Conservation (phyloP, 2,797 vertebrate species). For the Cossypha heuglini region DNA sequence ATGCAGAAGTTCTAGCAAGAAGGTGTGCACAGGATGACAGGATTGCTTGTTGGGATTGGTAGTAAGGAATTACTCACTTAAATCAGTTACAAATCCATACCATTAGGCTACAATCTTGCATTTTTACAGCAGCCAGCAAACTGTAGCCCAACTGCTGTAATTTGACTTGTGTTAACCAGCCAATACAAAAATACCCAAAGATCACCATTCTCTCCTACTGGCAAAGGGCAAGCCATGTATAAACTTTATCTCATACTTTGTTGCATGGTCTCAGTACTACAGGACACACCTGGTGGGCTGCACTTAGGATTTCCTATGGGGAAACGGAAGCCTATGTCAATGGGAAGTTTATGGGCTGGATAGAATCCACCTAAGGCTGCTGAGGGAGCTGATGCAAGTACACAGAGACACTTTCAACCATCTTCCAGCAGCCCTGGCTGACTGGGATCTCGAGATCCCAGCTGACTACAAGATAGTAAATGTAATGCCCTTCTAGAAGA, state of each 20-base stretch:
- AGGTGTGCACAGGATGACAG: background rate
- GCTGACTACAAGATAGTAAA: background rate
- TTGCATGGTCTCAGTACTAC: accelerated
- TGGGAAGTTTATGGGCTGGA: background rate
- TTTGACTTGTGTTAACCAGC: background rate
- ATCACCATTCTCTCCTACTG: background rate
- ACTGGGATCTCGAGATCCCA: background rate
- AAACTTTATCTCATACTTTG: background rate
- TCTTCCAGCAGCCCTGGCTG: background rate
- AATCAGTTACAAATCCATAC: background rate
- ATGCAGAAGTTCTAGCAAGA: background rate
- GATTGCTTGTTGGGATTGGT: background rate
- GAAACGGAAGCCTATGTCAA: background rate
- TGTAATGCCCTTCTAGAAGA: background rate
- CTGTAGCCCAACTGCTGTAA: background rate
- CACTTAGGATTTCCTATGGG: background rate
- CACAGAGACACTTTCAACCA: background rate
- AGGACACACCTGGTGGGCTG: background rate
- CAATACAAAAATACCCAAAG: background rate
- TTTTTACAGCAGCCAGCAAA: background rate
- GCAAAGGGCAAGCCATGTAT: background rate
- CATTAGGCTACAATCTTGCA: background rate
- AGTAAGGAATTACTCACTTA: background rate
- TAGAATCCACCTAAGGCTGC: background rate
- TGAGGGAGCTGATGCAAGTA: background rate